A percentile compares a stretch with the other conserved stretches of the same genome.
These are phyloP conservation scores for Forbesichthys agassizii DNA, from an alignment of 2,113 vertebrate species.

Conservation along the genomic window DNA sequence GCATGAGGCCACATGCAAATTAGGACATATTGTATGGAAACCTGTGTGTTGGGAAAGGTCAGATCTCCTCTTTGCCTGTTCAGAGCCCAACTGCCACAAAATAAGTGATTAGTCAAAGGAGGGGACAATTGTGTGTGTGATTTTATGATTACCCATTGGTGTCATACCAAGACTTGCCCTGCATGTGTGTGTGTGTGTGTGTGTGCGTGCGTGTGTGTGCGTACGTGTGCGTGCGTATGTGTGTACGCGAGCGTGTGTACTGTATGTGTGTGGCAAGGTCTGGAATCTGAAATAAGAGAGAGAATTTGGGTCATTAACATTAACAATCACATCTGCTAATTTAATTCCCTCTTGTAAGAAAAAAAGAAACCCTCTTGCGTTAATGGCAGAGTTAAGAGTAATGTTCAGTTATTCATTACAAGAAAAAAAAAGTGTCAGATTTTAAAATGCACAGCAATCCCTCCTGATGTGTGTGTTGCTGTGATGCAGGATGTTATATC, in stretches of 20 bases:
- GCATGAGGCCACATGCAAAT: neutral
- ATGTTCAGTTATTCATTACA: neutral
- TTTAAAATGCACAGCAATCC: no score
- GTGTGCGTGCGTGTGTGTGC: neutral
- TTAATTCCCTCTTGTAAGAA: constrained; percentile 11
- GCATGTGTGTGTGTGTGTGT: neutral
- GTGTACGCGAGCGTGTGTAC: neutral
- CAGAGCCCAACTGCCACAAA: neutral
- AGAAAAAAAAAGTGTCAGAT: no score
- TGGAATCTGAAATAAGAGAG: neutral
- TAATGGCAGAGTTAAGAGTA: neutral
- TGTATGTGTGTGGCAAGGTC: neutral
- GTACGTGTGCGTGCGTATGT: constrained; percentile 8
- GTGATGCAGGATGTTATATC: neutral
- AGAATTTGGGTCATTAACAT: constrained; percentile 31
- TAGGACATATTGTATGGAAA: no score
- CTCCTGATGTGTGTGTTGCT: no score
- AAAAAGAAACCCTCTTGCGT: neutral
- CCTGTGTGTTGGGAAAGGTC: no score
- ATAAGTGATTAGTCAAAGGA: constrained; percentile 7
- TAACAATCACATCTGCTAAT: constrained; percentile 15
- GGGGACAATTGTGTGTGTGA: neutral
- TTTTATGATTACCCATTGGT: neutral
- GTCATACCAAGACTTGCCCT: no score
- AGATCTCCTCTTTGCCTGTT: no score